Evolutionary conservation across 2,797 vertebrate genomes (phyloP).

Genomic region (Lycodopsis pacificus): DNA sequence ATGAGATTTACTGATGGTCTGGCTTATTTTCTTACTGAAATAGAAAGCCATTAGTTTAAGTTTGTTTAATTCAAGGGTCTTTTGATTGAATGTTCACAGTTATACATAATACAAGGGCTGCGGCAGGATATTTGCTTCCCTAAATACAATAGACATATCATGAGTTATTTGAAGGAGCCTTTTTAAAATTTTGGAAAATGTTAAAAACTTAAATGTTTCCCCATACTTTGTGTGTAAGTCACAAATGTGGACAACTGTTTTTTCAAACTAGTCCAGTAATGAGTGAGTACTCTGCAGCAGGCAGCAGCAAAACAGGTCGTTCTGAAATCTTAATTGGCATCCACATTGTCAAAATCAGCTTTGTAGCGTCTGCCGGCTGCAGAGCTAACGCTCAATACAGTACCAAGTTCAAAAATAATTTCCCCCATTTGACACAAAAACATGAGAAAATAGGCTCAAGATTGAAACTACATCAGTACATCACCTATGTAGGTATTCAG

Average conservation of each 20-base stretch:
- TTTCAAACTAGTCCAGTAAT: background rate
- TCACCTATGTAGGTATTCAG: background rate
- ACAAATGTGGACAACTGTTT: too few species aligned
- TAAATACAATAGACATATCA: background rate
- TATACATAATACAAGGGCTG: too few species aligned
- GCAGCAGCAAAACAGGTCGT: too few species aligned
- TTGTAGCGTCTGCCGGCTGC: background rate
- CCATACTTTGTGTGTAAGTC: background rate
- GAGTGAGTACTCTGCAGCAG: background rate
- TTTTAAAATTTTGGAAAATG: background rate
- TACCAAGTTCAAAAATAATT: background rate
- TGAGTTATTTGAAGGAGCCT: background rate
- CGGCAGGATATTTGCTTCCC: background rate
- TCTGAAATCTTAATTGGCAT: too few species aligned
- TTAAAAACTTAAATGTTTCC: background rate
- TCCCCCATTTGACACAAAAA: too few species aligned
- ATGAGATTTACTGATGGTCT: slow-evolving; percentile 19
- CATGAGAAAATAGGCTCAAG: background rate
- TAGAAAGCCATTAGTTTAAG: background rate
- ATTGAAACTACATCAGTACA: background rate
- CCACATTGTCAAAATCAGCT: background rate
- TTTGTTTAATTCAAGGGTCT: background rate
- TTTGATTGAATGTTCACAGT: background rate
- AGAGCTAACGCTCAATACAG: background rate
- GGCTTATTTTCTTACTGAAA: slow-evolving; percentile 20